Conservation (phyloP, 2,888 invertebrate genomes). For the Diadegma fenestrale region DNA sequence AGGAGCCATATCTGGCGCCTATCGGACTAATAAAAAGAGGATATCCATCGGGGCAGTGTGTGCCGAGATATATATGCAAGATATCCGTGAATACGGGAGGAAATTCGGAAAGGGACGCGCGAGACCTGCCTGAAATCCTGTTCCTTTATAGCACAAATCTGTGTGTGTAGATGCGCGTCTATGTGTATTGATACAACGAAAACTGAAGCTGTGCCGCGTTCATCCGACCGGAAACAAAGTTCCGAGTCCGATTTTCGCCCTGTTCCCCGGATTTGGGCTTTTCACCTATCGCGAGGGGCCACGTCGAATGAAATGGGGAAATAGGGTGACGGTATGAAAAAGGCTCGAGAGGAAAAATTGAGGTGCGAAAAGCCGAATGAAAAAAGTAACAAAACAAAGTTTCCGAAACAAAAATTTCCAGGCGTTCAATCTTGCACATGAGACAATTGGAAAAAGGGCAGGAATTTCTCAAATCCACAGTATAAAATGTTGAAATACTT, state of each 20-base stretch:
- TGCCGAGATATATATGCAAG: constrained; percentile 22
- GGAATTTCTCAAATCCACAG: background rate
- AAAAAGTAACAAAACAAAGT: constrained; percentile 16
- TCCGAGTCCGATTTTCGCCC: constrained; percentile 58
- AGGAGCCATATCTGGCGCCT: constrained; percentile 18
- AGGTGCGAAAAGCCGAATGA: constrained; percentile 21
- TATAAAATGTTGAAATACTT: background rate
- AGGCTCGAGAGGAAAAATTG: constrained; percentile 16
- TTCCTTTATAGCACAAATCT: background rate
- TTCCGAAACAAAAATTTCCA: constrained; percentile 9
- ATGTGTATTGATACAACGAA: constrained; percentile 26
- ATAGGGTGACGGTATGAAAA: constrained; percentile 14
- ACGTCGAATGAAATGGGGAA: constrained; percentile 54
- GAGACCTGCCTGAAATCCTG: constrained; percentile 32
- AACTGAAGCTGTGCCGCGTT: constrained; percentile 41
- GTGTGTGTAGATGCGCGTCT: background rate
- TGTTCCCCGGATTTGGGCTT: constrained; percentile 31
- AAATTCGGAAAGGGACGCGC: constrained; percentile 39
- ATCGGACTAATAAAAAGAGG: constrained; percentile 53
- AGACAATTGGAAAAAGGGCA: constrained; percentile 10
- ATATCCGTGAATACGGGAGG: constrained; percentile 29
- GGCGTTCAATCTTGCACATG: constrained; percentile 3
- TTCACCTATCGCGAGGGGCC: constrained; percentile 22
- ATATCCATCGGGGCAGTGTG: constrained; percentile 27
- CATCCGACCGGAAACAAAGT: constrained; percentile 58